A percentile compares a stretch with the other conserved stretches of the same genome.
These are phyloP conservation scores for Hycleus cichorii DNA, from an alignment of 1,140 invertebrate genomes.

Conservation along the genomic window DNA sequence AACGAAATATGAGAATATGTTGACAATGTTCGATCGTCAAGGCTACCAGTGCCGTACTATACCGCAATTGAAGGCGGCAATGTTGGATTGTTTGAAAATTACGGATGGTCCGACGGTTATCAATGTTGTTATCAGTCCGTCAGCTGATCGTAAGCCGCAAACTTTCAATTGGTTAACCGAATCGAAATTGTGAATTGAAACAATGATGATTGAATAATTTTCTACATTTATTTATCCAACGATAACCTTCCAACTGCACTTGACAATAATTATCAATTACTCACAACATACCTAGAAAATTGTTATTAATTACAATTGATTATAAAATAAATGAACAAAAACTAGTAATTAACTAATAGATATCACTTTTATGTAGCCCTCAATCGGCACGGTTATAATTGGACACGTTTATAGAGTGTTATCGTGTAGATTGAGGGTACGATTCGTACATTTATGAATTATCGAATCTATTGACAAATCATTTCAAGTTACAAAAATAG, in stretches of 20 bases:
- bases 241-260: constrained; percentile 23
- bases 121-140: constrained; percentile 83
- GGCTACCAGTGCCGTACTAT: constrained; percentile 76
- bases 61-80: constrained; percentile 62
- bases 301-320: too few species aligned
- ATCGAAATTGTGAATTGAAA: constrained; percentile 64
- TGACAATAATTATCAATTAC: constrained; percentile 18
- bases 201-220: constrained; percentile 7
- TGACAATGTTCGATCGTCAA: constrained; percentile 72
- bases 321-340: too few species aligned
- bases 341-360: too few species aligned
- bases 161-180: constrained; percentile 86
- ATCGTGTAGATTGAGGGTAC: too few species aligned
- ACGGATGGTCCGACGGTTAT: constrained; percentile 75
- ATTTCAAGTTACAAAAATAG: too few species aligned
- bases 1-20: constrained; percentile 83
- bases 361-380: too few species aligned
- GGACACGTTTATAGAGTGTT: too few species aligned
- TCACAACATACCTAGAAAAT: constrained; percentile 20
- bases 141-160: constrained; percentile 84
- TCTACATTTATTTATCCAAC: constrained; percentile 27
- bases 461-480: too few species aligned
- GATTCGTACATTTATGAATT: too few species aligned
- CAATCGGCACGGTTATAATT: too few species aligned
- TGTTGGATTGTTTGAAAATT: constrained; percentile 58